phyloP scores from a whole-genome alignment of 2,888 invertebrate genomes.

The Scaptomyza tumidula region DNA sequence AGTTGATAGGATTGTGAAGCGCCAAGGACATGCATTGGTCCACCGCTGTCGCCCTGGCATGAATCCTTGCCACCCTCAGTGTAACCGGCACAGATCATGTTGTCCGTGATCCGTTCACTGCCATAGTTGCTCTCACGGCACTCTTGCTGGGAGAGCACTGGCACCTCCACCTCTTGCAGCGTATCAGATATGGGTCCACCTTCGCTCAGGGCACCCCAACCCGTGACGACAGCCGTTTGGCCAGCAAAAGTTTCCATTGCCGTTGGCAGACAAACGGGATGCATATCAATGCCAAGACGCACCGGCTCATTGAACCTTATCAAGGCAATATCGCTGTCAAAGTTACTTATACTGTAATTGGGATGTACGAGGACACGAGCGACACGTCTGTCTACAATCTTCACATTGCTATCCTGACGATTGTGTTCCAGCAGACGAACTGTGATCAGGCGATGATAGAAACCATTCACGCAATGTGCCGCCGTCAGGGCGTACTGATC shows the following conservation, averaged over 20 bases:
- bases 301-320: constrained; percentile 88
- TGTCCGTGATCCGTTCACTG: constrained; percentile 77
- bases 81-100: constrained; percentile 83
- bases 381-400: constrained; percentile 83
- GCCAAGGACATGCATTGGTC: constrained; percentile 80
- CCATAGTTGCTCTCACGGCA: constrained; percentile 81
- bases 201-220: constrained; percentile 91
- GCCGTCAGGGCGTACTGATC: constrained; percentile 91
- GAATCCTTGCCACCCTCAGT: constrained; percentile 82
- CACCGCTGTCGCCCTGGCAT: constrained; percentile 84
- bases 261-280: constrained; percentile 91
- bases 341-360: constrained; percentile 89
- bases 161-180: constrained; percentile 89
- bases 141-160: constrained; percentile 88
- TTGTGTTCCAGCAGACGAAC: constrained; percentile 91
- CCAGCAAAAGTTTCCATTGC: constrained; percentile 75
- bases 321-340: constrained; percentile 93
- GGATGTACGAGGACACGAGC: constrained; percentile 86
- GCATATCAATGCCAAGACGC: constrained; percentile 86
- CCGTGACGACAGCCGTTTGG: constrained; percentile 87
- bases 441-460: constrained; percentile 86
- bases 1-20: constrained; percentile 59
- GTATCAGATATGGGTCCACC: constrained; percentile 89
- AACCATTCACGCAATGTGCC: constrained; percentile 89
- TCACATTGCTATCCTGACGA: constrained; percentile 85